Base-by-base conservation (phyloP, 1,140 invertebrate genomes). In the Drosophila eugracilis region DNA sequence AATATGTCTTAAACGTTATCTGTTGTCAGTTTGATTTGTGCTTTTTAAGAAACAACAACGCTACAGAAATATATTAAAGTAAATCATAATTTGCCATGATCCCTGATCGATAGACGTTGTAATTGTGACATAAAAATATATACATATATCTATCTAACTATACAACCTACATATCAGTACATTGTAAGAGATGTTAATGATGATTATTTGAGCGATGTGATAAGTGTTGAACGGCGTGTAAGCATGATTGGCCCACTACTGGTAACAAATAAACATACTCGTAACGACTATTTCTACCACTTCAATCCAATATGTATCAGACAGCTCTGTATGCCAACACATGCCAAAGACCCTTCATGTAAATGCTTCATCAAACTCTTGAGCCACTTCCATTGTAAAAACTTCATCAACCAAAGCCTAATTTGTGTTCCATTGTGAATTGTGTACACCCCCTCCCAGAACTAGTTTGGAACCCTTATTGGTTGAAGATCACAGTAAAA, bases 211-310 rank as follows among this genome's bases (percentile, higher is more conserved):
- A 86, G 69, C 81, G 76, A 85, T 86, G 81, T 86, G 81, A 81
- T 86, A 77, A 75, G 60, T 83, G 83, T 86, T 59, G 28, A 89
- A 83, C 78, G 78, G 78, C 83, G 83, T 88, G 70, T 76, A 75
- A 91, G 89, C 89, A 91, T 91, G 89, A 91, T 91, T 91, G 89
- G 89, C 89, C 89, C 89, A 91, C 89, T 91, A 91, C 89, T 91
- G 89, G 89, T 91, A 90, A 91, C 89, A 89, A 69, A 66, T 60
- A 72, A 75, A 78, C 78, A 88, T 81, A 54, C 47, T 63, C 39
- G 60, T 63, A 65, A 36, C 63, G 77, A 81, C 42, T 60, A 70
- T 36, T 57, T 60, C 19, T 54, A 59, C 65, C 54, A 49, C 65
- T 71, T 41, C 44, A 55, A 74, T 53, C 47, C 39, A 50, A 48